phyloP scores from a whole-genome alignment of 2,797 vertebrate species.

The Corythornis leucogaster region DNA sequence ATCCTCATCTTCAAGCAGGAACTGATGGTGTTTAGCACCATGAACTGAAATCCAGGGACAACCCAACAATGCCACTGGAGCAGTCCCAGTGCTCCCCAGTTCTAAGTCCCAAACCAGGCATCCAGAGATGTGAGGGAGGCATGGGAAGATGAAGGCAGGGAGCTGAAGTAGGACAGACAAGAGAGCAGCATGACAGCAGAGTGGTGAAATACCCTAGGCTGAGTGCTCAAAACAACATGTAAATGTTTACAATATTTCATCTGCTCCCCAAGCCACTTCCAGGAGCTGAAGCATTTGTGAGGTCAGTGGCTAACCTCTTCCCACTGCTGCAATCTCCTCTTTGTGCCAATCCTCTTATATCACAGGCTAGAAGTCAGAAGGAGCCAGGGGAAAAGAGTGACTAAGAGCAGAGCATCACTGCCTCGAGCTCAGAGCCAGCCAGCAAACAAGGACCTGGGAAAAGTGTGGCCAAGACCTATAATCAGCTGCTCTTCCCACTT shows the following conservation, averaged over 20 bases:
- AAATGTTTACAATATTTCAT: neutral
- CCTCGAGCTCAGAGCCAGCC: neutral
- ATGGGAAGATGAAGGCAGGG: neutral
- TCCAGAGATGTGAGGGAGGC: neutral
- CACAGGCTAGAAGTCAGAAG: neutral
- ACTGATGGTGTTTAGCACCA: neutral
- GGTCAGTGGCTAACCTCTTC: neutral
- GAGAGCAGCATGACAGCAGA: neutral
- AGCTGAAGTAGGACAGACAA: neutral
- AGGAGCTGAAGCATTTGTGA: neutral
- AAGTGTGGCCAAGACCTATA: neutral
- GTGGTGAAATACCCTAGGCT: neutral
- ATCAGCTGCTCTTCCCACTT: neutral
- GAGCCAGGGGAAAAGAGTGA: neutral
- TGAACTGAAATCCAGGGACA: neutral
- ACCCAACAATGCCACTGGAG: neutral
- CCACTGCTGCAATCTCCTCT: neutral
- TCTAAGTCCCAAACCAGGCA: neutral
- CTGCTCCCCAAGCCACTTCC: neutral
- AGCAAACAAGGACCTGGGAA: neutral
- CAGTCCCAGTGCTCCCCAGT: neutral
- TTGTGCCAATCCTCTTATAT: neutral
- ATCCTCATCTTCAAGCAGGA: neutral
- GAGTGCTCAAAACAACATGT: neutral
- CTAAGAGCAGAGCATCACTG: neutral